Base-by-base conservation (phyloP, 2,797 vertebrate species). In the Lophotriccus pileatus region DNA sequence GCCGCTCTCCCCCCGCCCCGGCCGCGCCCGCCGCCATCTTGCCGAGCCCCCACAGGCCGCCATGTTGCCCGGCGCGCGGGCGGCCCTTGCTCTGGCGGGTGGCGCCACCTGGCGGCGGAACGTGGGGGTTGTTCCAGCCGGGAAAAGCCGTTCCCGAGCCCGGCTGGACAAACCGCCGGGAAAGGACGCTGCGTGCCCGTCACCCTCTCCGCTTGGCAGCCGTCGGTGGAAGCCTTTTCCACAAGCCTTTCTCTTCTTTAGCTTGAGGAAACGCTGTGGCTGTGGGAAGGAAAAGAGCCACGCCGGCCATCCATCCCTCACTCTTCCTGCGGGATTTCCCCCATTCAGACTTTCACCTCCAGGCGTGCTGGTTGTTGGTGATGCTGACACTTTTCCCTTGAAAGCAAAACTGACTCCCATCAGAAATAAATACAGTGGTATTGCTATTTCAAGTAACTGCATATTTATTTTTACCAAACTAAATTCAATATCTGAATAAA, bases 1-100 rank as follows among this genome's bases (percentile, higher is more conserved):
- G 1, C 2, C 14, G 5, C 9, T 0, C 0, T 3, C 9, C 6
- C 2, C 0, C 6, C 0, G 1, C 8, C 2, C 2, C 9, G 0
- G 0, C 24, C 9, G 10, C 1, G 0, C 44, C 21, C 2, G 19
- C 50, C 87, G 64, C 92, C 93, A 89, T 94, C 63, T 95, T 76
- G 44, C 58, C 17, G 1, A 1, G 0, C 14, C 4, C 7, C 18
- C 30, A 1, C 49, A 2, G 6, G 18, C 63, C 81, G 41, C 90
- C 94, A 93, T 94, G 59, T 91, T 90, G 39, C 76, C 10, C 41
- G 8, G 6, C 21, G 13, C 3, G 27, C 11, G 1, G 16, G 22
- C 2, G 28, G 27, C 10, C 3, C 3, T 3, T 6, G 34, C 20
- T 34, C 47, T 47, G 47, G 63, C n/a, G 19, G 3, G 16, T 23